These are phyloP conservation scores for Diplazon laetatorius DNA, from an alignment of 2,888 invertebrate genomes.

Conservation along the genomic window DNA sequence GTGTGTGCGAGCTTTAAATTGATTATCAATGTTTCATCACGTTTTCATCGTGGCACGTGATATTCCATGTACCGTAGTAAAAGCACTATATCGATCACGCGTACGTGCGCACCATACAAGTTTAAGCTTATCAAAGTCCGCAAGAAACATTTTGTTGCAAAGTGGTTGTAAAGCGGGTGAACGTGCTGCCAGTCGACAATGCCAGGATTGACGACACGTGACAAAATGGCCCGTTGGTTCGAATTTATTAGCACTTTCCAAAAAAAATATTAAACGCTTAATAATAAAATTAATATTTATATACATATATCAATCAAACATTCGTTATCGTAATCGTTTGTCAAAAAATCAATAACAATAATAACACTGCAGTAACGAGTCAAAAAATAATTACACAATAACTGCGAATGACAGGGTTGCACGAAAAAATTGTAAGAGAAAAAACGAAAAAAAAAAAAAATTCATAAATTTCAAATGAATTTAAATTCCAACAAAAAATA, in stretches of 20 bases:
- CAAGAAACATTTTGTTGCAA: conserved; percentile 33
- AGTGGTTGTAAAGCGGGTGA: not conserved
- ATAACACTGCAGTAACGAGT: too few species aligned
- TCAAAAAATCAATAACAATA: too few species aligned
- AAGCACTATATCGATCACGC: conserved; percentile 11
- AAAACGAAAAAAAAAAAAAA: too few species aligned
- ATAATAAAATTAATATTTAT: not conserved
- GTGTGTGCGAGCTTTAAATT: conserved; percentile 35
- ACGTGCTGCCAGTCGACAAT: not conserved
- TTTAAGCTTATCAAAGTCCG: conserved; percentile 36
- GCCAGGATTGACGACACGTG: not conserved
- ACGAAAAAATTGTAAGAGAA: too few species aligned
- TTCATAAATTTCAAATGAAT: too few species aligned
- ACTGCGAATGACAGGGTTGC: too few species aligned
- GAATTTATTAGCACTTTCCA: not conserved
- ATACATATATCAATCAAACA: too few species aligned
- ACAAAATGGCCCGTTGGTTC: not conserved
- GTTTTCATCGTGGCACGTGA: conserved; percentile 14
- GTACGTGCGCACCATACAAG: conserved; percentile 7
- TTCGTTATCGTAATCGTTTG: too few species aligned
- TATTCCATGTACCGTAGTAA: not conserved
- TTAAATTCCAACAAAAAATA: too few species aligned
- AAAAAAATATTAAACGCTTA: not conserved
- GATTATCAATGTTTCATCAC: conserved; percentile 48
- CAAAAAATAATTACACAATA: too few species aligned